A percentile compares a stretch with the other conserved stretches of the same genome.
phyloP scores from a whole-genome alignment of 1,140 invertebrate genomes.

The Aphidius gifuensis region DNA sequence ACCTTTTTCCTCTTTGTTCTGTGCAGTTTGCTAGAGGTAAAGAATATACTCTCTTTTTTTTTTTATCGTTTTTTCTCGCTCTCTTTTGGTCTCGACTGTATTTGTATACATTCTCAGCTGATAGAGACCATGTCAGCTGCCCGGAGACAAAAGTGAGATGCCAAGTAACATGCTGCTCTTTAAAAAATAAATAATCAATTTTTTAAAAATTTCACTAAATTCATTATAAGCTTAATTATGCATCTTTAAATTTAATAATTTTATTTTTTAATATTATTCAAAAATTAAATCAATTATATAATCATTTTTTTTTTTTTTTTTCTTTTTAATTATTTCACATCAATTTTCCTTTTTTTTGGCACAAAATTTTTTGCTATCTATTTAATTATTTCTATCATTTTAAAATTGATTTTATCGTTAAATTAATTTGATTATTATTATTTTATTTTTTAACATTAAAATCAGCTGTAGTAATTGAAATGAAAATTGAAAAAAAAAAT shows the following conservation, averaged over 20 bases:
- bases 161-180: not conserved
- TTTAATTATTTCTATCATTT: too few relatives aligned
- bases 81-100: slow-evolving; percentile 19
- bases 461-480: not conserved
- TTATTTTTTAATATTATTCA: not conserved
- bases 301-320: not conserved
- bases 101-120: slow-evolving; percentile 52
- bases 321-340: too few relatives aligned
- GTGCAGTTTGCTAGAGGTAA: too few relatives aligned
- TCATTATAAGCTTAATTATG: too few relatives aligned
- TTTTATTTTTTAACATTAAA: too few relatives aligned
- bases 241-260: not conserved
- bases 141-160: slow-evolving; percentile 23
- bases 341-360: too few relatives aligned
- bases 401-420: too few relatives aligned
- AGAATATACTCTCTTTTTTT: slow-evolving; percentile 9
- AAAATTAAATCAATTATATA: too few relatives aligned
- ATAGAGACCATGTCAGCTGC: slow-evolving; percentile 41
- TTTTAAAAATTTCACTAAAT: too few relatives aligned
- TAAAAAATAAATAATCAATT: not conserved
- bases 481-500: too few relatives aligned
- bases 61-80: slow-evolving; percentile 6
- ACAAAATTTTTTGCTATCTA: too few relatives aligned
- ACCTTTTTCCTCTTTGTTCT: not conserved
- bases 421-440: too few relatives aligned